These are phyloP conservation scores for Lissonota sp. DNA, from an alignment of 2,888 invertebrate genomes.

Conservation along the genomic window DNA sequence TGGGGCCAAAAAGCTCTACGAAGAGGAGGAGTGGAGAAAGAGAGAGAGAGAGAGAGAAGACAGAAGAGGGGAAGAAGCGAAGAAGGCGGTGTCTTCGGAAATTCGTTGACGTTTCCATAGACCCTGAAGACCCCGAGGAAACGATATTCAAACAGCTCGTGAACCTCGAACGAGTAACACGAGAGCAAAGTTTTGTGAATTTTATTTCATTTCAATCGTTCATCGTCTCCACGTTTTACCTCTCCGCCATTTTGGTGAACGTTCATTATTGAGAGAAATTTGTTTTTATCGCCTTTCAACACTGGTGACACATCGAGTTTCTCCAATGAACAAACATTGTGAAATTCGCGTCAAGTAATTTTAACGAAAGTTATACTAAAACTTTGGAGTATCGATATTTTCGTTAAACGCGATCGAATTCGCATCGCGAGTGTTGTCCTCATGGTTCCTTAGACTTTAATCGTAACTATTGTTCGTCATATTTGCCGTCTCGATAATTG, in stretches of 20 bases:
- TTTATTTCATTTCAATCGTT: background rate
- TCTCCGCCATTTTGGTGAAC: too few species aligned
- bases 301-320: too few species aligned
- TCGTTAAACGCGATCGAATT: too few species aligned
- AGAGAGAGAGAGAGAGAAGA: conserved; percentile 42
- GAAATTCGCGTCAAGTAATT: too few species aligned
- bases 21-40: conserved; percentile 51
- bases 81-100: conserved; percentile 69
- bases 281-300: too few species aligned
- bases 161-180: conserved; percentile 63
- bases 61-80: conserved; percentile 54
- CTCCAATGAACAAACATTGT: too few species aligned
- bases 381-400: too few species aligned
- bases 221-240: background rate
- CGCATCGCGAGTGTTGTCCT: background rate
- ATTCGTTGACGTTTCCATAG: conserved; percentile 60
- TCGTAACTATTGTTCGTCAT: background rate
- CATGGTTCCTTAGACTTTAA: background rate
- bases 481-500: background rate
- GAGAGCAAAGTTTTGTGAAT: background rate
- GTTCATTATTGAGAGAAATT: too few species aligned
- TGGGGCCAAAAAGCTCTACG: conserved; percentile 55
- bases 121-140: conserved; percentile 55
- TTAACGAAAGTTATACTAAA: too few species aligned
- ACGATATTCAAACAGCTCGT: conserved; percentile 69